Percentiles rank a stretch among this genome's conserved stretches.
phyloP scores from a whole-genome alignment of 2,888 invertebrate genomes.

The Scaptodrosophila latifasciaeformis region DNA sequence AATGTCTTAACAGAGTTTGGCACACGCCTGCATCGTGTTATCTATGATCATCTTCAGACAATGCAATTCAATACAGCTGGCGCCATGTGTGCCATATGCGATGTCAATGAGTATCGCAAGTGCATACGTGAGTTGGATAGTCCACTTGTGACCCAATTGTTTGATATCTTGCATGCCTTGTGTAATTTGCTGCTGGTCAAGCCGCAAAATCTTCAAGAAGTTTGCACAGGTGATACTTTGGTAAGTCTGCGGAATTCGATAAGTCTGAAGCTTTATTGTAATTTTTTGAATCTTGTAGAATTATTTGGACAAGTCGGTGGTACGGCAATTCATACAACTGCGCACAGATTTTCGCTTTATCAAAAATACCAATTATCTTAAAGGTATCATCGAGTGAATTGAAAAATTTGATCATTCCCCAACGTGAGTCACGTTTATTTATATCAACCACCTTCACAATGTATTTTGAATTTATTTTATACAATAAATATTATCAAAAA shows the following conservation, averaged over 20 bases:
- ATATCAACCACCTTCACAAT: slow-evolving; percentile 24
- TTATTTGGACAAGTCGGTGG: slow-evolving; percentile 90
- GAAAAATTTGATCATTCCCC: not conserved
- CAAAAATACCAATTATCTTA: slow-evolving; percentile 81
- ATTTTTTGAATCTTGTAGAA: slow-evolving; percentile 79
- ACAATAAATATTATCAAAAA: slow-evolving; percentile 37
- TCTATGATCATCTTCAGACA: slow-evolving; percentile 95
- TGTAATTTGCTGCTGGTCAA: slow-evolving; percentile 96
- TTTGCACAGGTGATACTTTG: slow-evolving; percentile 94
- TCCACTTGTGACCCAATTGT: slow-evolving; percentile 88
- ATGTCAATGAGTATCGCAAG: slow-evolving; percentile 96
- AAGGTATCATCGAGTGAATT: slow-evolving; percentile 76
- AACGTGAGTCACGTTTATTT: slow-evolving; percentile 51
- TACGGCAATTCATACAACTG: slow-evolving; percentile 94
- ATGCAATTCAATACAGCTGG: slow-evolving; percentile 97
- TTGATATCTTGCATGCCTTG: slow-evolving; percentile 95
- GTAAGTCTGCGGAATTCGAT: slow-evolving; percentile 77
- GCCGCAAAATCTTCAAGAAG: slow-evolving; percentile 96
- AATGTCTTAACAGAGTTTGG: slow-evolving; percentile 92
- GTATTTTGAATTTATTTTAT: slow-evolving; percentile 31
- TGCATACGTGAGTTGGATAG: slow-evolving; percentile 85
- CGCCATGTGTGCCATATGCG: slow-evolving; percentile 98
- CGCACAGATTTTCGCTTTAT: slow-evolving; percentile 94
- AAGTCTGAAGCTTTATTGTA: not conserved
- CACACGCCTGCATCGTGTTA: slow-evolving; percentile 91